These are phyloP conservation scores for Alsophila aescularia DNA, from an alignment of 2,888 invertebrate genomes.

Conservation along the genomic window DNA sequence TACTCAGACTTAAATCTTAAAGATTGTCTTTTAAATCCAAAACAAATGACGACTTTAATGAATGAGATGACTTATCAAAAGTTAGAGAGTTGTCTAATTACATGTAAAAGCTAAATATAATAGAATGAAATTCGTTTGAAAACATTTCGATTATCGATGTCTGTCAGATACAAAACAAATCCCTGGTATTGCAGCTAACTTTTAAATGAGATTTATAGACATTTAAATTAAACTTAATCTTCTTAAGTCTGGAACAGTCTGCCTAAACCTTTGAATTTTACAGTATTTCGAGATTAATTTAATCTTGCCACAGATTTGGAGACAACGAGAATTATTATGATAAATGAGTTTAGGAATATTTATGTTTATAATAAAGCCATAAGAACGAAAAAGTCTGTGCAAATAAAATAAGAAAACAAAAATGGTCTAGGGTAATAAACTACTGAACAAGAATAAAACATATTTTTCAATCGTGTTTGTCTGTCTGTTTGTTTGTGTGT, in stretches of 20 bases:
- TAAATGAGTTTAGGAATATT: too few species aligned
- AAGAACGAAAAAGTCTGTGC: too few species aligned
- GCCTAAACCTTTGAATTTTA: neutral
- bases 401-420: too few species aligned
- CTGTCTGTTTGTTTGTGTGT: too few species aligned
- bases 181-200: slow-evolving; percentile 21
- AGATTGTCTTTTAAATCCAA: slow-evolving; percentile 14
- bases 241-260: neutral
- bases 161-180: slow-evolving; percentile 15
- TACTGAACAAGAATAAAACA: too few species aligned
- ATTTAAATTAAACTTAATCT: slow-evolving; percentile 30
- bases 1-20: neutral
- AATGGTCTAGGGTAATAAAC: too few species aligned
- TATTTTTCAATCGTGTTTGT: too few species aligned
- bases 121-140: neutral
- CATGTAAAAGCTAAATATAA: slow-evolving; percentile 6
- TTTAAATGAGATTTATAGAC: slow-evolving; percentile 39
- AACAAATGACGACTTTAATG: slow-evolving; percentile 13
- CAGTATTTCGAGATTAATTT: neutral
- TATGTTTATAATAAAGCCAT: too few species aligned
- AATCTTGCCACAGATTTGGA: neutral
- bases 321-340: too few species aligned
- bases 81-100: slow-evolving; percentile 4
- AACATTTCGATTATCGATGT: slow-evolving; percentile 11
- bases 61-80: slow-evolving; percentile 9